Percentiles rank a stretch among this genome's conserved stretches.
Conservation (phyloP, 1,140 invertebrate genomes). For the Micrasema longulum region DNA sequence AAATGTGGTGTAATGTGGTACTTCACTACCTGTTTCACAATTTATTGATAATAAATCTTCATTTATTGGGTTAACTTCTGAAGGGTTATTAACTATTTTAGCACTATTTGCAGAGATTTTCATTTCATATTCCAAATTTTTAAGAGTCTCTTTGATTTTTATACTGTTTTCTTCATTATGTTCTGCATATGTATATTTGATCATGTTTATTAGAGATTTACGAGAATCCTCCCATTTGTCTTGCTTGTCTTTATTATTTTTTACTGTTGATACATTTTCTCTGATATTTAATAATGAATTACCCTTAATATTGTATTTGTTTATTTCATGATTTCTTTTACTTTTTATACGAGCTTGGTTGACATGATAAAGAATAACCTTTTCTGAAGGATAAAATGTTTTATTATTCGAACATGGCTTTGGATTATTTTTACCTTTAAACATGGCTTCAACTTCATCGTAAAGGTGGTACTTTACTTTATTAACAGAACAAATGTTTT, state of each 20-base stretch:
- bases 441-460: not conserved
- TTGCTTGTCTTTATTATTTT: not conserved
- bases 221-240: not conserved
- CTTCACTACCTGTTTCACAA: no score
- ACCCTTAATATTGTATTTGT: not conserved
- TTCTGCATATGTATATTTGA: constrained; percentile 5
- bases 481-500: constrained; percentile 5
- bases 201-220: constrained; percentile 8
- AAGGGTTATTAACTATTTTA: no score
- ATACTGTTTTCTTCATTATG: constrained; percentile 1
- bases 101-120: not conserved
- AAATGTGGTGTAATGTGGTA: not conserved
- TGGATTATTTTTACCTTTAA: constrained; percentile 4
- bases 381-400: constrained; percentile 8
- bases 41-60: no score
- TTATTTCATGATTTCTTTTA: not conserved
- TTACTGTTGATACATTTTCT: not conserved
- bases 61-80: no score
- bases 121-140: not conserved
- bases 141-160: not conserved
- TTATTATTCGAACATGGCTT: not conserved
- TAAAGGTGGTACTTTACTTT: not conserved
- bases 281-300: not conserved
- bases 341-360: constrained; percentile 10
- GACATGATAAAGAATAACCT: constrained; percentile 2